These are phyloP conservation scores for Virgularia gustaviana DNA, from an alignment of 92 coral and sea anemone species.

Conservation along the genomic window DNA sequence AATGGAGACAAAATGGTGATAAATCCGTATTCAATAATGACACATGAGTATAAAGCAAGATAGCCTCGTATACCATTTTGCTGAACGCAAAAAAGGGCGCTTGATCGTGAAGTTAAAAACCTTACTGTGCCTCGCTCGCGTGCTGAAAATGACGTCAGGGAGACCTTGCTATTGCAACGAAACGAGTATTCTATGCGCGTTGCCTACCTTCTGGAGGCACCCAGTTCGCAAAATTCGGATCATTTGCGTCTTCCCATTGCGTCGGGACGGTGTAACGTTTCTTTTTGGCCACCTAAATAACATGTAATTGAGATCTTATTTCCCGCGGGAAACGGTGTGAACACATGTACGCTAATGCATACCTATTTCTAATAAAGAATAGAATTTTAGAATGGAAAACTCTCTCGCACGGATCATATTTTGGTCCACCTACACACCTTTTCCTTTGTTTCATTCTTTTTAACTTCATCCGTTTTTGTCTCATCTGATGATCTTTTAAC, in stretches of 20 bases:
- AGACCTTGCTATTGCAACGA: too few relatives aligned
- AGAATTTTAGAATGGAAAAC: too few relatives aligned
- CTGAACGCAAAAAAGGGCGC: neutral
- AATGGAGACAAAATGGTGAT: neutral
- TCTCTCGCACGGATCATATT: too few relatives aligned
- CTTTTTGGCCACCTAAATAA: conserved; percentile 50
- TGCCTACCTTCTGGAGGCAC: conserved; percentile 72
- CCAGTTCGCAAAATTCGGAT: conserved; percentile 70
- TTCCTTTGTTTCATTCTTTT: neutral
- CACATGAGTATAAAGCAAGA: neutral
- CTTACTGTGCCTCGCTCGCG: neutral
- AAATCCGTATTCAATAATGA: neutral
- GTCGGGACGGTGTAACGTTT: conserved; percentile 62
- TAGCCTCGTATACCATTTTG: neutral
- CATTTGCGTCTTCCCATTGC: conserved; percentile 71
- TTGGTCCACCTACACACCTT: too few relatives aligned
- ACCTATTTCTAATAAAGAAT: too few relatives aligned
- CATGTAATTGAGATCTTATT: neutral
- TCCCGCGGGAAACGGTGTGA: too few relatives aligned
- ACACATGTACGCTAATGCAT: too few relatives aligned
- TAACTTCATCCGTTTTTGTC: neutral
- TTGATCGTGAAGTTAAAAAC: neutral
- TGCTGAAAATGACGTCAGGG: too few relatives aligned
- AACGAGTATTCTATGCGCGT: too few relatives aligned
- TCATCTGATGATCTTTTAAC: neutral